These are phyloP conservation scores for Pseudomugil gertrudae DNA, from an alignment of 2,797 vertebrate species.

Conservation along the genomic window DNA sequence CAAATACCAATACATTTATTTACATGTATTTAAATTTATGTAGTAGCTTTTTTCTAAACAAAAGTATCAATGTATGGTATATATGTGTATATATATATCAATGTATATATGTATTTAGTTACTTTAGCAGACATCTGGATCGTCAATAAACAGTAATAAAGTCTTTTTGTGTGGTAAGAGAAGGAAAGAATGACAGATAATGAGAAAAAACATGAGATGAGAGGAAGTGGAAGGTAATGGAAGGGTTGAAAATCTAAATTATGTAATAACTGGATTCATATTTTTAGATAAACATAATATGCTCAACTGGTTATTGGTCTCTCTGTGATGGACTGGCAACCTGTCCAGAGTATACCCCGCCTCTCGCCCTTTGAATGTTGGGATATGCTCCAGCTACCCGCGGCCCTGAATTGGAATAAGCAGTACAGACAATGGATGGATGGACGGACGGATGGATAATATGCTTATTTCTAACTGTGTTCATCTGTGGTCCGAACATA, in stretches of 20 bases:
- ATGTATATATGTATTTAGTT: not conserved
- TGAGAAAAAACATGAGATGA: not conserved
- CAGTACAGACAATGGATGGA: too few species aligned
- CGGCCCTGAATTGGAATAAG: too few species aligned
- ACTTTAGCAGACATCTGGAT: constrained; percentile 28
- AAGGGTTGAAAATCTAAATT: constrained; percentile 11
- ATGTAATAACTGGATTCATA: constrained; percentile 7
- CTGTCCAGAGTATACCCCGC: too few species aligned
- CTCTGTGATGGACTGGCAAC: too few species aligned
- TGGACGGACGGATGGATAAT: too few species aligned
- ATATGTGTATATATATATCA: too few species aligned
- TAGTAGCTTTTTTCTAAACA: too few species aligned
- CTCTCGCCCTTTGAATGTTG: too few species aligned
- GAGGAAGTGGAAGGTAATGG: constrained; percentile 1
- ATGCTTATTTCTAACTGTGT: not conserved
- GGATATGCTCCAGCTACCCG: too few species aligned
- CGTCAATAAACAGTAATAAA: constrained; percentile 1
- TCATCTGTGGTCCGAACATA: constrained; percentile 1
- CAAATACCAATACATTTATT: not conserved
- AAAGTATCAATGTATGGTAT: not conserved
- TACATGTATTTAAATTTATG: not conserved
- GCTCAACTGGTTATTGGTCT: too few species aligned
- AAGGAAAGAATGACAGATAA: constrained; percentile 5
- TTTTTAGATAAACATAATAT: not conserved
- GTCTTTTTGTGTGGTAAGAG: constrained; percentile 13